These are phyloP conservation scores for Phyllostomus discolor DNA, from an alignment of 2,113 vertebrate genomes.

Conservation along the genomic window DNA sequence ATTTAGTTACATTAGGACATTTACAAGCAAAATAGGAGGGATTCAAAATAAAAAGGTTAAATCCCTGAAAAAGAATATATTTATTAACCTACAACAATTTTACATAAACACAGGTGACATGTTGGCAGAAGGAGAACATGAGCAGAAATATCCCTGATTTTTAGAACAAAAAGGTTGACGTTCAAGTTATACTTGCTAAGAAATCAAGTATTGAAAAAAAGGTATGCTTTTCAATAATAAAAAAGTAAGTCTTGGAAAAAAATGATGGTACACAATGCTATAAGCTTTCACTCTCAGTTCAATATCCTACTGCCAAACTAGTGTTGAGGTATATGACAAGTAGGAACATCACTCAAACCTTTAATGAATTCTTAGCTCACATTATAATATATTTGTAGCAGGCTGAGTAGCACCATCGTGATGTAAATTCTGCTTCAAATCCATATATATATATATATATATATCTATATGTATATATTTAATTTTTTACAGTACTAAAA, in stretches of 20 bases:
- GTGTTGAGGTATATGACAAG: slow-evolving; percentile 99
- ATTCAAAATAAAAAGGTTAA: slow-evolving; percentile 83
- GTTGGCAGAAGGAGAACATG: slow-evolving; percentile 86
- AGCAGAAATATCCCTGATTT: slow-evolving; percentile 98
- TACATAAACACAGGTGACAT: slow-evolving; percentile 84
- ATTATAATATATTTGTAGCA: slow-evolving; percentile 90
- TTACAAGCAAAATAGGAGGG: slow-evolving; percentile 83
- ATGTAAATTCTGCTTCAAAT: slow-evolving; percentile 91
- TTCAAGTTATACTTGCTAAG: slow-evolving; percentile 94
- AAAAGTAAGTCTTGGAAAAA: slow-evolving; percentile 79
- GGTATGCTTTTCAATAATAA: slow-evolving; percentile 72
- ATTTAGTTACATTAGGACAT: slow-evolving; percentile 82
- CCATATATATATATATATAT: slow-evolving; percentile 83
- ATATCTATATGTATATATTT: slow-evolving; percentile 75
- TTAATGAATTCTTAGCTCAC: slow-evolving; percentile 88
- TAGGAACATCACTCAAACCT: slow-evolving; percentile 92
- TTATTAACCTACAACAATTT: slow-evolving; percentile 80
- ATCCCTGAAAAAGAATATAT: slow-evolving; percentile 82
- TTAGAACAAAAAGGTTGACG: slow-evolving; percentile 87
- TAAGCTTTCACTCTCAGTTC: slow-evolving; percentile 84
- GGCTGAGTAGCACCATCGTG: slow-evolving; percentile 96
- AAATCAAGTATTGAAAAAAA: slow-evolving; percentile 87
- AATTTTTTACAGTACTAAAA: slow-evolving; percentile 94
- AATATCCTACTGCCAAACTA: slow-evolving; percentile 95
- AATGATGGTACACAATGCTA: slow-evolving; percentile 81